Conservation (phyloP, 2,113 vertebrate genomes). For the Hiodon alosoides region DNA sequence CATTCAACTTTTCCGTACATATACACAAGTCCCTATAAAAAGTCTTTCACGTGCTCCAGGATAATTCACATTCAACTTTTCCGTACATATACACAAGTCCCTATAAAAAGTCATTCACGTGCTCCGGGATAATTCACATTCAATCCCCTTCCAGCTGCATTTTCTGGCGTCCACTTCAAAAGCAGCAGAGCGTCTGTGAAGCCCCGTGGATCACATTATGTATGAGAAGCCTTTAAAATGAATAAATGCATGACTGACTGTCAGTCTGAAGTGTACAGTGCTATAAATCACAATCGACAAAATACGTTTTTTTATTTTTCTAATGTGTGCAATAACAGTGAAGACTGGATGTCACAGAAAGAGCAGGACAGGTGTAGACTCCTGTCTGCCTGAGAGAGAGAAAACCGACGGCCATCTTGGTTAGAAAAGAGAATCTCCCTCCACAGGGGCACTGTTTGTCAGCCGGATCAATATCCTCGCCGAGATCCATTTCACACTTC, state of each 20-base stretch:
- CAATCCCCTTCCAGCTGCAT: neutral
- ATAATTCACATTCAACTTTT: neutral
- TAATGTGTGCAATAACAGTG: too few species aligned
- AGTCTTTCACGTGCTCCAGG: too few species aligned
- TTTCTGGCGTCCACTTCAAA: too few species aligned
- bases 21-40: neutral
- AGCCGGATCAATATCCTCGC: constrained; percentile 6
- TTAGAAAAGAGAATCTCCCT: neutral
- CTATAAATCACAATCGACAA: neutral
- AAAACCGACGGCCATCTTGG: neutral
- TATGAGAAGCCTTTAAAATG: neutral
- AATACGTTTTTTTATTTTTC: neutral
- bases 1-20: neutral
- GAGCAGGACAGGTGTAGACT: neutral
- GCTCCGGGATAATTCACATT: neutral
- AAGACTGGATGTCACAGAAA: too few species aligned
- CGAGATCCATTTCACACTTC: neutral
- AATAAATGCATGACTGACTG: neutral
- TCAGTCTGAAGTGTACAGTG: neutral
- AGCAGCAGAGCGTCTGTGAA: too few species aligned
- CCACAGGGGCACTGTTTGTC: neutral
- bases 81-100: neutral
- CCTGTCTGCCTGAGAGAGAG: neutral
- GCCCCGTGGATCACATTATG: neutral
- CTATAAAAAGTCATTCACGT: too few species aligned